Conservation (phyloP, 2,797 vertebrate genomes). For the Lutjanus campechanus region DNA sequence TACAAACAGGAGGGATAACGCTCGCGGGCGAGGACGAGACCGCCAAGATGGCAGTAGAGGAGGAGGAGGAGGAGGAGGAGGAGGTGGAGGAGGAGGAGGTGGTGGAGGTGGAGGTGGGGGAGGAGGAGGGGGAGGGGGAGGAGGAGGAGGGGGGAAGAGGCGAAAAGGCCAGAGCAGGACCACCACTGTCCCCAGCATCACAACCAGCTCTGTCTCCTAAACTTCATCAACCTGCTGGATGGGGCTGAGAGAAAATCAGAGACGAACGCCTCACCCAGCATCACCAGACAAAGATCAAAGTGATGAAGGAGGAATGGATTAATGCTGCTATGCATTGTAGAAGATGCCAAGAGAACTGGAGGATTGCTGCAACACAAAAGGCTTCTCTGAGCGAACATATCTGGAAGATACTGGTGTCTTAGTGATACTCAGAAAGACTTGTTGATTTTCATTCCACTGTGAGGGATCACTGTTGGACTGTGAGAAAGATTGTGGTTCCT, state of each 20-base stretch:
- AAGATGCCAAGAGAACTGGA: constrained; percentile 88
- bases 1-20: constrained; percentile 67
- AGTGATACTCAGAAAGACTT: constrained; percentile 40
- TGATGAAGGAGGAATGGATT: constrained; percentile 77
- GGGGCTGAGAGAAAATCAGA: constrained; percentile 43
- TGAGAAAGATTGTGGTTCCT: constrained; percentile 42
- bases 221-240: constrained; percentile 44
- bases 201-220: constrained; percentile 88
- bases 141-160: constrained; percentile 83
- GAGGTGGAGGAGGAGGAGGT: constrained; percentile 58
- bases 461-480: constrained; percentile 56
- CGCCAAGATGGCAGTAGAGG: constrained; percentile 53
- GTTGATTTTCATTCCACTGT: constrained; percentile 44
- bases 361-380: constrained; percentile 80
- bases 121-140: constrained; percentile 62
- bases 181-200: constrained; percentile 79
- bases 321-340: constrained; percentile 89
- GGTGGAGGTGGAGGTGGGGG: constrained; percentile 56
- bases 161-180: constrained; percentile 88
- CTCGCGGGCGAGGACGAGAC: constrained; percentile 77
- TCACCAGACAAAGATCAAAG: constrained; percentile 56
- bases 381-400: constrained; percentile 55
- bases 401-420: constrained; percentile 58
- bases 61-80: constrained; percentile 68
- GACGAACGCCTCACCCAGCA: constrained; percentile 53